Base-by-base conservation (phyloP, 1,140 invertebrate genomes). In the Holotrichia oblita region DNA sequence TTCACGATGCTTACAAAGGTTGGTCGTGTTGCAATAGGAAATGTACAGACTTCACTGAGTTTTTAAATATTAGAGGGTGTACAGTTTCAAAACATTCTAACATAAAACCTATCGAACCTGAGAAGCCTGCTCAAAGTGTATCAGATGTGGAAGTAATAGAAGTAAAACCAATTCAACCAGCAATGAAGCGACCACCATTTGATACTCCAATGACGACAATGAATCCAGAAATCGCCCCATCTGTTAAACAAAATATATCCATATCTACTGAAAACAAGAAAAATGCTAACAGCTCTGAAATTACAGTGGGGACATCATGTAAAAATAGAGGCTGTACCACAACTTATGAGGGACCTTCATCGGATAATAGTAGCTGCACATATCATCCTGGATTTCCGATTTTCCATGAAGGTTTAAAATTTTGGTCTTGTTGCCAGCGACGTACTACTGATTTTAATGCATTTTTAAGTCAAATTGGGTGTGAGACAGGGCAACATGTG, bases 21-120 rank as follows among this genome's bases (percentile, higher is more conserved):
- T 99, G 98, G 98, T 96, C 96, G 6, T 99, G 98, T 85, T 99
- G 98, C 85, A 96, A 97, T 55, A 99, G 98, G 86, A 97, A 98
- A 86, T 96, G 94, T 82, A 97, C 94, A 34, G 97, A 99, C 87
- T 99, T 99, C 85, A 97, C 97, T 3, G 96, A 98, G 87, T 99
- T 99, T 87, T 89, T 99, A 0, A 97, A 96, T 84, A 96, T 97
- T 48, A 95, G 96, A 87, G 97, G 97, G 6, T 99, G 97, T 85
- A 94, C 93, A 6, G 88, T 90, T 64, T 93, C 94, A 0, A 91
- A 89, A 82, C 98, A 99, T 87, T 95, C 92, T 17, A 95, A 96
- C 89, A 90, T 92, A 77, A 98, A 98, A 88, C 96, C 97, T 24
- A 89, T 89, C 2, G 95, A 97, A 86, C 92, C 93, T 61, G 90